These are phyloP conservation scores for Autographa pulchrina DNA, from an alignment of 2,888 invertebrate species.

Conservation along the genomic window DNA sequence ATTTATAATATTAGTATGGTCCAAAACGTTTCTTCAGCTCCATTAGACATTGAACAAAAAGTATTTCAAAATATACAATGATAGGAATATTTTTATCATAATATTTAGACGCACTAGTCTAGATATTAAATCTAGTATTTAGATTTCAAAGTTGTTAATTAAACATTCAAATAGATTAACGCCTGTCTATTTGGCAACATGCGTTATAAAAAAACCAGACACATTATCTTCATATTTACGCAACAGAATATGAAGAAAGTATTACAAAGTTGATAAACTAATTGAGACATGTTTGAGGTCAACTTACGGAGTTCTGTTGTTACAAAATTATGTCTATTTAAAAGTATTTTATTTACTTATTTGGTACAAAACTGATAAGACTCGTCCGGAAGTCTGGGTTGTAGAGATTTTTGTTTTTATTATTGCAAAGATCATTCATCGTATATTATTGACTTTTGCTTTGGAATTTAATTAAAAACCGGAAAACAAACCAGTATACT, in stretches of 20 bases:
- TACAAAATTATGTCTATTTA: constrained; percentile 14
- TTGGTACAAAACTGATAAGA: constrained; percentile 23
- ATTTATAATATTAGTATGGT: too few species aligned
- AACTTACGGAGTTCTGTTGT: constrained; percentile 4
- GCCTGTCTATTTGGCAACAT: neutral
- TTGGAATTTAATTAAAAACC: too few species aligned
- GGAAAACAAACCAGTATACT: too few species aligned
- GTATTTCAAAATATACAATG: too few species aligned
- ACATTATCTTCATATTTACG: constrained; percentile 26
- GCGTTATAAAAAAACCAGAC: neutral
- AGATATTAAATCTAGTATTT: too few species aligned
- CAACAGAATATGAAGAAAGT: constrained; percentile 36
- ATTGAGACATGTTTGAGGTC: constrained; percentile 32
- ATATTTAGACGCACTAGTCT: too few species aligned
- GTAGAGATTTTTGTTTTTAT: neutral
- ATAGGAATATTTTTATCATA: too few species aligned
- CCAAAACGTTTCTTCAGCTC: too few species aligned
- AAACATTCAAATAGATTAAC: neutral
- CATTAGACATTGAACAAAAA: too few species aligned
- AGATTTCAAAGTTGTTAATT: neutral
- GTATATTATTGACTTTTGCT: too few species aligned
- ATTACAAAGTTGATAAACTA: constrained; percentile 24
- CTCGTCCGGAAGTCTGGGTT: constrained; percentile 23
- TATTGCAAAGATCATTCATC: neutral
- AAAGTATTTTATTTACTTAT: neutral